These are phyloP conservation scores for Tympanuchus pallidicinctus DNA, from an alignment of 2,113 vertebrate genomes.

Conservation along the genomic window DNA sequence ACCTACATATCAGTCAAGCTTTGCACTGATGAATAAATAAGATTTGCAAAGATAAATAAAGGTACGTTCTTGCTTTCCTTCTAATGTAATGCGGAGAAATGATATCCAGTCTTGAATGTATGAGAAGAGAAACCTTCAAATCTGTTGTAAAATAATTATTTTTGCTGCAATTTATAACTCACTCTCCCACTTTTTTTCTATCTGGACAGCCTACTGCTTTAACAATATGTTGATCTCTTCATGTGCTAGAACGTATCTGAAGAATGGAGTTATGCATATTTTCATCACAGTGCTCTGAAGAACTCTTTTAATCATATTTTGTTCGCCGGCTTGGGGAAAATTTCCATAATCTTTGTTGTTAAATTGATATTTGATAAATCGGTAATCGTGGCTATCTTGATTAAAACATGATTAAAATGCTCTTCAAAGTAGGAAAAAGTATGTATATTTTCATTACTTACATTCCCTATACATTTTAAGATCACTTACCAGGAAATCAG, in stretches of 20 bases:
- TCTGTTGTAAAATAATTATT: slow-evolving; percentile 22
- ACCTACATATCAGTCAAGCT: not conserved
- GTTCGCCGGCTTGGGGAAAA: not conserved
- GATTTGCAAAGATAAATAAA: not conserved
- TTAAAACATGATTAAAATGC: slow-evolving; percentile 68
- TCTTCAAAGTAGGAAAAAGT: slow-evolving; percentile 35
- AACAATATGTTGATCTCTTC: slow-evolving; percentile 52
- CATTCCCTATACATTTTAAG: slow-evolving; percentile 36
- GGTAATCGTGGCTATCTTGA: slow-evolving; percentile 49
- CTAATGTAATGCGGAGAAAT: not conserved
- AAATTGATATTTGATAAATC: slow-evolving; percentile 73
- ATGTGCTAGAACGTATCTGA: slow-evolving; percentile 33
- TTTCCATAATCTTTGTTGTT: slow-evolving; percentile 74
- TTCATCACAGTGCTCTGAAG: slow-evolving; percentile 50
- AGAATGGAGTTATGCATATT: slow-evolving; percentile 51
- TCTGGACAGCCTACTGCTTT: slow-evolving; percentile 38
- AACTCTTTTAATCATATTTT: slow-evolving; percentile 74
- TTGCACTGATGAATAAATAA: not conserved
- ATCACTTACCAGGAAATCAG: not conserved
- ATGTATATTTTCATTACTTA: slow-evolving; percentile 18
- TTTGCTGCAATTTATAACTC: not conserved
- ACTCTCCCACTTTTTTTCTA: not conserved
- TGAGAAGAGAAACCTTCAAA: not conserved
- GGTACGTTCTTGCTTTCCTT: not conserved
- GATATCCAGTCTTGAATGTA: not conserved